Evolutionary conservation across 1,140 invertebrate genomes (phyloP).

Genomic region (Caenorhabditis briggsae): DNA sequence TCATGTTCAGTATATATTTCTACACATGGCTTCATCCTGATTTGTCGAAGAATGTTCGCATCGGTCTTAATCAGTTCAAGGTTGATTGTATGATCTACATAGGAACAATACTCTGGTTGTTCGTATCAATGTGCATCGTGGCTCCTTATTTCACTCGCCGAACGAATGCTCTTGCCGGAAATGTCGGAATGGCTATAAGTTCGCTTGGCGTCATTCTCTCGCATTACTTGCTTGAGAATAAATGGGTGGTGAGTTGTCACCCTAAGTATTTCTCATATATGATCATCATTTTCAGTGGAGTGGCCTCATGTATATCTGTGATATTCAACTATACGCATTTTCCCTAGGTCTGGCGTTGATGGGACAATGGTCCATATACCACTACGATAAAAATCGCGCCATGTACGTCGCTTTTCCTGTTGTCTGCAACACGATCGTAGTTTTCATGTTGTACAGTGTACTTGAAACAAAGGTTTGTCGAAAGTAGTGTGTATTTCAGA

Average conservation of each 20-base stretch:
- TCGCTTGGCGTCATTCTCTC: not conserved
- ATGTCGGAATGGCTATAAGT: not conserved
- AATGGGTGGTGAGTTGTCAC: slow-evolving; percentile 7
- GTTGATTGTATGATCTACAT: not conserved
- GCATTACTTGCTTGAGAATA: slow-evolving; percentile 8
- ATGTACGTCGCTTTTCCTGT: not conserved
- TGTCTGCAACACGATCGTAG: not conserved
- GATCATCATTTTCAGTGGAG: slow-evolving; percentile 15
- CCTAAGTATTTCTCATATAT: not conserved
- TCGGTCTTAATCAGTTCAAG: not conserved
- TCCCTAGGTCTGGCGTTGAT: not conserved
- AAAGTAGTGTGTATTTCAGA: not conserved
- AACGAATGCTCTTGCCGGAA: slow-evolving; percentile 19
- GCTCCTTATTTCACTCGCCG: not conserved
- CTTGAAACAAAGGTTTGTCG: not conserved
- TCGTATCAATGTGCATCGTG: not conserved
- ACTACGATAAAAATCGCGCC: slow-evolving; percentile 6
- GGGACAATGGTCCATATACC: not conserved
- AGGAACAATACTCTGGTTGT: not conserved
- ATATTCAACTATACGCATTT: not conserved
- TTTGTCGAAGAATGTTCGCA: not conserved
- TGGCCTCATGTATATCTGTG: not conserved
- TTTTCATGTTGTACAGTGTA: not conserved
- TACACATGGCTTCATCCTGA: slow-evolving; percentile 29
- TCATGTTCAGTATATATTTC: slow-evolving; percentile 16